Base-by-base conservation (phyloP, 2,113 vertebrate species). In the Salvelinus fontinalis region DNA sequence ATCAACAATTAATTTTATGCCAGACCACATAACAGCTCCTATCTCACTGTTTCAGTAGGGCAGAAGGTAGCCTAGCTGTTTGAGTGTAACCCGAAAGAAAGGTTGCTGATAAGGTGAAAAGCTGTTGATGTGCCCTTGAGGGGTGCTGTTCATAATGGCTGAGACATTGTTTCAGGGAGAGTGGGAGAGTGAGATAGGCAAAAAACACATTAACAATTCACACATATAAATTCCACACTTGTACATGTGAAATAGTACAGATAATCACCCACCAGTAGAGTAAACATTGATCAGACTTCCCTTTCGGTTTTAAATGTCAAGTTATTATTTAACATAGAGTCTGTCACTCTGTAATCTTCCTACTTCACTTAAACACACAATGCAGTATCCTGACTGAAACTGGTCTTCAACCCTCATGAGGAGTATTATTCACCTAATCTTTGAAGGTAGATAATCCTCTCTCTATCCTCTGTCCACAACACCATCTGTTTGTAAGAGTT, bases 401-500 rank as follows among this genome's bases (percentile, higher is more conserved):
- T 4, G 51, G 51, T 54, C 51, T 16, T 54, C 5, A 54, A 44
- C 39, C 51, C 4, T 24, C 13, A 62, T n/a, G n/a, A 62, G 59
- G 16, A 7, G n/a, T 11, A 62, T 9, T 85, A 44, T 75, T 27
- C 20, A 4, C 49, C 13, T 44, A 26, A 57, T 54, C 49, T 22
- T 16, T 64, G n/a, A 3, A 3, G n/a, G 5, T 67, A 75, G 1
- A 85, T 78, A 44, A 44, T 11, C 39, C 39, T 44, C 7, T 8
- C 18, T 75, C 69, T 75, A 54, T 77, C 51, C 5, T 70, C 76
- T 44, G 39, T 76, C 67, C 76, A 75, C 24, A 48, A 12, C 14
- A 24, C 76, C 1, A 77, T 74, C 82, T 81, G 80, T 77, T 49
- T 67, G 82, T 86, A 76, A 31, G 0, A 14, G 70, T 81, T 83